Evolutionary conservation across 2,797 vertebrate species (phyloP).

Genomic region (Chloroceryle inda): DNA sequence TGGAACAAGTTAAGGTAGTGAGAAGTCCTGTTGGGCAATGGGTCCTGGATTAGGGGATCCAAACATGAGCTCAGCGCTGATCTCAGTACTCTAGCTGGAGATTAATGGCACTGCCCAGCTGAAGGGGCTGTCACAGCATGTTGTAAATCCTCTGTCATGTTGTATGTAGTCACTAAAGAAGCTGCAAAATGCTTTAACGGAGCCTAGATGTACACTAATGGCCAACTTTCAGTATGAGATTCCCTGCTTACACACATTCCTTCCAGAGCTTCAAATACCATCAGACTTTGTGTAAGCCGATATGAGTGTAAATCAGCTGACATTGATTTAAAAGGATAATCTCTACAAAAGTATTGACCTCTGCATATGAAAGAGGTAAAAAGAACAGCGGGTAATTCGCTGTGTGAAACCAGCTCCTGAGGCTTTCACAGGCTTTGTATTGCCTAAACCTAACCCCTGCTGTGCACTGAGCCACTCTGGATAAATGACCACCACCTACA

Average conservation of each 20-base stretch:
- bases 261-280: constrained; percentile 39
- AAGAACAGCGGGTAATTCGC: not conserved
- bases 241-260: not conserved
- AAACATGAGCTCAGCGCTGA: not conserved
- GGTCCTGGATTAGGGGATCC: not conserved
- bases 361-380: constrained; percentile 39
- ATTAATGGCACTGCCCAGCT: constrained; percentile 8
- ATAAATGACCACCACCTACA: not conserved
- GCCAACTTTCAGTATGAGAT: constrained; percentile 25
- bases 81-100: not conserved
- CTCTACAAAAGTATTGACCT: constrained; percentile 60
- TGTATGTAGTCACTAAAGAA: not conserved
- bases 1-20: not conserved
- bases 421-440: not conserved
- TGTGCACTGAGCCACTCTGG: accelerated
- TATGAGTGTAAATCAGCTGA: constrained; percentile 35
- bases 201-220: not conserved
- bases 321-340: constrained; percentile 62
- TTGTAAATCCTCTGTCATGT: constrained; percentile 17
- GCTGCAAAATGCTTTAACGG: constrained; percentile 18
- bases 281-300: constrained; percentile 45
- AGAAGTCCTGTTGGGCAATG: not conserved
- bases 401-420: constrained; percentile 13
- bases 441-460: not conserved
- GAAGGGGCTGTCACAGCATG: constrained; percentile 17